A percentile compares a stretch with the other conserved stretches of the same genome.
Evolutionary conservation across 2,888 invertebrate genomes (phyloP).

Genomic region (Glyphotaelius pellucidus): DNA sequence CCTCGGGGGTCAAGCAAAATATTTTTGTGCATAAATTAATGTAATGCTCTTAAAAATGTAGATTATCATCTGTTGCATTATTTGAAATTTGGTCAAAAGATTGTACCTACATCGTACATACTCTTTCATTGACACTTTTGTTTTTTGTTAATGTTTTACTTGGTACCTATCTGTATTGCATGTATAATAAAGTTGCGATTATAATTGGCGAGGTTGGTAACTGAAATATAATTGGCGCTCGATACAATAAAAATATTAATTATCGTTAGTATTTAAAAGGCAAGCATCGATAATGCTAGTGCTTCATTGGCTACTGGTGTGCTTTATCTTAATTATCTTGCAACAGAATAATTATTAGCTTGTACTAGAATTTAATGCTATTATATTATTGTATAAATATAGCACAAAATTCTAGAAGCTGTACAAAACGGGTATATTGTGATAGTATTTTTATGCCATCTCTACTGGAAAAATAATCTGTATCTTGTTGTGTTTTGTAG

Average conservation of each 20-base stretch:
- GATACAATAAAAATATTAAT: neutral
- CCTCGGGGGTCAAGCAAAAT: too few relatives aligned
- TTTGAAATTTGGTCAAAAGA: too few relatives aligned
- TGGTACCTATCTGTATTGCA: neutral
- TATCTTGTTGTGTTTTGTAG: slow-evolving; percentile 32
- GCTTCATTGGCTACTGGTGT: neutral
- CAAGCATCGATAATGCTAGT: neutral
- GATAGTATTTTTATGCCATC: neutral
- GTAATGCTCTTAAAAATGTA: neutral
- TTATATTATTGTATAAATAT: neutral
- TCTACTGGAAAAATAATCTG: neutral
- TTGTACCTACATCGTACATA: too few relatives aligned
- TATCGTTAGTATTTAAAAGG: neutral
- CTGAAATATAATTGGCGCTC: neutral
- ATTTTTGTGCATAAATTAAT: too few relatives aligned
- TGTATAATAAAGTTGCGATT: too few relatives aligned
- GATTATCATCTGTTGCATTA: neutral
- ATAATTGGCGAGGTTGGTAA: too few relatives aligned
- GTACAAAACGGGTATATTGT: neutral
- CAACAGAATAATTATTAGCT: neutral
- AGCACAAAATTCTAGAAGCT: neutral
- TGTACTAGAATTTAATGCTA: neutral
- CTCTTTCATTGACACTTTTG: neutral
- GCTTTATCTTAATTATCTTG: neutral
- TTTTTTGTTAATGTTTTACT: neutral